Evolutionary conservation across 2,113 vertebrate species (phyloP), one percentile per base, ranked within the genome.

Genomic region (Poecilia latipinna): DNA sequence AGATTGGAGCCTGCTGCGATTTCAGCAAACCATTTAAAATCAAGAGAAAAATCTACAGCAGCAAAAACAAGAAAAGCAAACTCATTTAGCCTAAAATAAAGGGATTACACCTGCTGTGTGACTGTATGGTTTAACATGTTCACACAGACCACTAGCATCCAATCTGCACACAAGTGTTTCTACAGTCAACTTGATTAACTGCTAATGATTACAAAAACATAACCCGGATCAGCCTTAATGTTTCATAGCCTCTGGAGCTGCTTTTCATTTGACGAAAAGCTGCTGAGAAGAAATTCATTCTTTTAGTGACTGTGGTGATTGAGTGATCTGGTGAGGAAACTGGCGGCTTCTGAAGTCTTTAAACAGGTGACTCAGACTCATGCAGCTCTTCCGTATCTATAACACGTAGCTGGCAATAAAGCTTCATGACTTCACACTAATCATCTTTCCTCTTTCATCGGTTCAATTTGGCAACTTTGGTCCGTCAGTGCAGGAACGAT

Each of bases 391-490:
- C 7, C 0, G 51, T 57, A n/a, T n/a, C 51, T 57, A 57, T 8
- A 24, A 11, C 24, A n/a, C 17, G 19, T 57, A n/a, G 10, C 51
- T 8, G 24, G 51, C 51, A 57, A 2, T 74, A 72, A 80, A 74
- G 60, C 6, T 72, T 77, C 24, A 71, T 32, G 39, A 32, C 73
- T 51, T 61, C 4, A 12, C 26, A 78, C 57, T 39, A 64, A 80
- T 54, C 24, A 12, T 65, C 54, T 37, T 37, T 63, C 70, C 64
- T 44, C 29, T 24, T 74, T 65, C 32, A 5, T 60, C 69, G 29
- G 32, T 77, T 80, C 77, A 60, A n/a, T 70, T 39, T 26, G 31
- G 22, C 57, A 80, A 44, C 22, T 48, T 51, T 39, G 39, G 39
- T 67, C 39, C 35, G 33, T 67, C 61, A 63, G 81, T 67, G 32